Percentiles rank a stretch among this genome's conserved stretches.
These are phyloP conservation scores for Eupeodes luniger DNA, from an alignment of 2,888 invertebrate genomes.

Conservation along the genomic window DNA sequence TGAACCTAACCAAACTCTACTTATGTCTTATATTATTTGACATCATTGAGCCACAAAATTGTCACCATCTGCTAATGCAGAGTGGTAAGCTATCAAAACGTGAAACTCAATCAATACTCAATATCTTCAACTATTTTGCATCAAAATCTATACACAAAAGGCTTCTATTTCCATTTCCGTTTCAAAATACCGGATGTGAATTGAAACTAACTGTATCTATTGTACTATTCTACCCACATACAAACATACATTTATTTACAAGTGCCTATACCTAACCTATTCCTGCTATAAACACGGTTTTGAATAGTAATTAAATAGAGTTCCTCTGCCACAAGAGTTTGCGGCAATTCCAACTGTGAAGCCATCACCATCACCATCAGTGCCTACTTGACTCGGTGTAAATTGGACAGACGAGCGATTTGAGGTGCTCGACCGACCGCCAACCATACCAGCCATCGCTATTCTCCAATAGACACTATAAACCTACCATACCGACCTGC, in stretches of 20 bases:
- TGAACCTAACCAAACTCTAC: too few relatives aligned
- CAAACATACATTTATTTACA: slow-evolving; percentile 33
- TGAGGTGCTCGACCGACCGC: slow-evolving; percentile 41
- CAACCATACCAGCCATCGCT: too few relatives aligned
- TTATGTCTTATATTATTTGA: too few relatives aligned
- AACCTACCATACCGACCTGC: neutral
- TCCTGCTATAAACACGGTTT: slow-evolving; percentile 27
- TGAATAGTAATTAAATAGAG: slow-evolving; percentile 67
- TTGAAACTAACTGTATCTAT: too few relatives aligned
- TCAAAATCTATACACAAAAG: too few relatives aligned
- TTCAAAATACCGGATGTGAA: too few relatives aligned
- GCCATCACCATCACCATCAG: slow-evolving; percentile 2
- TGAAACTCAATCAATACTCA: too few relatives aligned
- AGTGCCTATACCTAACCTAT: neutral
- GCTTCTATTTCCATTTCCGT: too few relatives aligned
- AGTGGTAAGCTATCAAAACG: too few relatives aligned
- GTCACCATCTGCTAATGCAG: too few relatives aligned
- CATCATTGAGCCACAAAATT: too few relatives aligned
- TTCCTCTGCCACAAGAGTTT: slow-evolving; percentile 47
- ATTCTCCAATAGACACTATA: neutral
- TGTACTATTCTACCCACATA: neutral
- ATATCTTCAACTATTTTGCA: too few relatives aligned
- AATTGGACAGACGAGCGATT: slow-evolving; percentile 35
- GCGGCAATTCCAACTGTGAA: slow-evolving; percentile 14
- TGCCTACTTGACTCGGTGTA: slow-evolving; percentile 27